Evolutionary conservation across 2,113 vertebrate species (phyloP).

Genomic region (Corapipo altera): DNA sequence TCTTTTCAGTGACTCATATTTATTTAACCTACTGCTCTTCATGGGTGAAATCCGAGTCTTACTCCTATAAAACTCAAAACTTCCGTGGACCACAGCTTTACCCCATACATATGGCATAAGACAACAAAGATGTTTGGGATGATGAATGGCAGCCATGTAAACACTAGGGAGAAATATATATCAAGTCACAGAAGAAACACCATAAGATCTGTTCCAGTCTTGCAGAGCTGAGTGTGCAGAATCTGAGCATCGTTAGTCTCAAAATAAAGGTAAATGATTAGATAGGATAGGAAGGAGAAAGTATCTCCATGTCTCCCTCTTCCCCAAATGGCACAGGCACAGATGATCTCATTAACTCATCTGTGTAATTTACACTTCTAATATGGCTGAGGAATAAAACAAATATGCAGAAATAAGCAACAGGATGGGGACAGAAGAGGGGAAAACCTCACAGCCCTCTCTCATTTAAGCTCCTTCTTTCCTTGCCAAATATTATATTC

Average conservation of each 20-base stretch:
- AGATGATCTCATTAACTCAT: slow-evolving; percentile 62
- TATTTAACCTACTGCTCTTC: neutral
- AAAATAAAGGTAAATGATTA: neutral
- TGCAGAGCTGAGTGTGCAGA: neutral
- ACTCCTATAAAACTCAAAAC: neutral
- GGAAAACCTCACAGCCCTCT: slow-evolving; percentile 44
- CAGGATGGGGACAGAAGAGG: neutral
- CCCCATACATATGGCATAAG: neutral
- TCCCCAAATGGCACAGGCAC: neutral
- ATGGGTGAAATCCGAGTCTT: neutral
- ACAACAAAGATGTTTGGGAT: neutral
- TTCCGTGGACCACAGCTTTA: neutral
- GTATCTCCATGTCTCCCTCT: neutral
- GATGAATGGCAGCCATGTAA: neutral
- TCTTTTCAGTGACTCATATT: neutral
- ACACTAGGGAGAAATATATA: neutral
- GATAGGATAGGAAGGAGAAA: neutral
- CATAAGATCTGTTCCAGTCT: neutral
- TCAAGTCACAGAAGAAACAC: neutral
- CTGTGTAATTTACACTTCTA: slow-evolving; percentile 54
- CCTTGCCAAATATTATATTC: slow-evolving; percentile 50
- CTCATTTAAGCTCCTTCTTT: slow-evolving; percentile 37
- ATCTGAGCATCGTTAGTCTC: neutral
- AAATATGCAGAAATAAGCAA: slow-evolving; percentile 61
- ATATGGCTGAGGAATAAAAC: slow-evolving; percentile 45